Evolutionary conservation across 2,797 vertebrate genomes (phyloP), one percentile per base, ranked within the genome.

Genomic region (Acrossocheilus wenchowensis): DNA sequence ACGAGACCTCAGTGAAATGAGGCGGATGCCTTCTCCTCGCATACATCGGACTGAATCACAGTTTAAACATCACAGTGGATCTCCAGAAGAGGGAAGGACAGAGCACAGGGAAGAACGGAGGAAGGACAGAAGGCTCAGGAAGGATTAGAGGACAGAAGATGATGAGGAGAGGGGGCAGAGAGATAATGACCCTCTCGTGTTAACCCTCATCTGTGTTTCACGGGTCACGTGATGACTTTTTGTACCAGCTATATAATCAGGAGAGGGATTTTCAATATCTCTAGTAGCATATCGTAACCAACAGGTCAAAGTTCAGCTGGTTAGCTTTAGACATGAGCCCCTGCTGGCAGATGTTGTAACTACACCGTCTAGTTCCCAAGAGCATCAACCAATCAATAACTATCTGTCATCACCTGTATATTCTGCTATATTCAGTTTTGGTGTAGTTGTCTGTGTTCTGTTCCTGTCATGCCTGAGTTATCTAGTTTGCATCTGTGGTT

Each of bases 121-220:
- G 15, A 30, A 73, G 79, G 54, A 77, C 48, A 75, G 39, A 72
- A 75, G 66, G 69, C 30, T 41, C 23, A 60, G 21, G 41, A 45
- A 71, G 45, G 66, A 87, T 74, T 60, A 83, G 43, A 85, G 83
- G 34, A 85, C 60, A 79, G 54, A 83, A 41, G 30, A 86, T 48
- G 81, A 86, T 73, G 77, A 54, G 50, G 78, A 62, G 48, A 86
- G 43, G 39, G 57, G 21, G n/a, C 68, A 85, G 41, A 78, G 41
- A 62, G 19, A 79, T 30, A 36, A 34, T 41, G 57, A 52, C 26
- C 34, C 54, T 84, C 52, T 83, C 84, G 81, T 14, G 78, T 77
- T 85, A 80, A 79, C 79, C 74, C 14, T 74, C 69, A 85, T 77
- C 73, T 60, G 62, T 50, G 36, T 69, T 34, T 43, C 11, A 36